A percentile compares a stretch with the other conserved stretches of the same genome.
Evolutionary conservation across 2,797 vertebrate genomes (phyloP).

Genomic region (Cetoscarus ocellatus): DNA sequence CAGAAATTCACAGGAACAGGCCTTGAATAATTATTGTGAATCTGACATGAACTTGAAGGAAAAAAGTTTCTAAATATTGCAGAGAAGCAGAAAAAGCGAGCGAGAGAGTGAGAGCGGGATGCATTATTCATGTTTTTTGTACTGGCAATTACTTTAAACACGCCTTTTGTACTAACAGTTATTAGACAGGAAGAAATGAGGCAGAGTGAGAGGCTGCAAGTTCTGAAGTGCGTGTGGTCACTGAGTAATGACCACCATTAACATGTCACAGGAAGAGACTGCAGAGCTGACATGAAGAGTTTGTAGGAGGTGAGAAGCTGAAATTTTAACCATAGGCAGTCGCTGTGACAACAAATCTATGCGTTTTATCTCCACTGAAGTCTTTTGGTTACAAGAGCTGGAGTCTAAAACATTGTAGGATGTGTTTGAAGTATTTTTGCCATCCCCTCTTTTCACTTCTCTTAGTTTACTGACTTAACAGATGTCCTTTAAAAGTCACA

Average conservation of each 20-base stretch:
- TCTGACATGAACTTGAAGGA: not conserved
- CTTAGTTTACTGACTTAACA: too few species aligned
- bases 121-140: slow-evolving; percentile 16
- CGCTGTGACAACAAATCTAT: not conserved
- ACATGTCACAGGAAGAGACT: slow-evolving; percentile 9
- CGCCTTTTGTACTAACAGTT: not conserved
- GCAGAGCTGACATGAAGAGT: not conserved
- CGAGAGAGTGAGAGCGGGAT: not conserved
- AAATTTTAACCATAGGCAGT: slow-evolving; percentile 9
- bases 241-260: slow-evolving; percentile 6
- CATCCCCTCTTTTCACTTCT: too few species aligned
- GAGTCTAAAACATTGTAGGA: too few species aligned
- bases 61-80: not conserved
- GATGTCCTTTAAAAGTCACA: too few species aligned
- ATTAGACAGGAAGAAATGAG: not conserved
- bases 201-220: not conserved
- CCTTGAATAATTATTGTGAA: not conserved
- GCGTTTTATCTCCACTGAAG: too few species aligned
- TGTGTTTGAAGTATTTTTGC: too few species aligned
- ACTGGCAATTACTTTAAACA: slow-evolving; percentile 19
- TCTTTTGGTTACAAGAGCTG: too few species aligned
- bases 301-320: slow-evolving; percentile 7
- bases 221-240: slow-evolving; percentile 1
- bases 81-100: not conserved
- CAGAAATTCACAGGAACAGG: not conserved